phyloP scores from a whole-genome alignment of 2,113 vertebrate species.

The Rhadina sibilatrix region DNA sequence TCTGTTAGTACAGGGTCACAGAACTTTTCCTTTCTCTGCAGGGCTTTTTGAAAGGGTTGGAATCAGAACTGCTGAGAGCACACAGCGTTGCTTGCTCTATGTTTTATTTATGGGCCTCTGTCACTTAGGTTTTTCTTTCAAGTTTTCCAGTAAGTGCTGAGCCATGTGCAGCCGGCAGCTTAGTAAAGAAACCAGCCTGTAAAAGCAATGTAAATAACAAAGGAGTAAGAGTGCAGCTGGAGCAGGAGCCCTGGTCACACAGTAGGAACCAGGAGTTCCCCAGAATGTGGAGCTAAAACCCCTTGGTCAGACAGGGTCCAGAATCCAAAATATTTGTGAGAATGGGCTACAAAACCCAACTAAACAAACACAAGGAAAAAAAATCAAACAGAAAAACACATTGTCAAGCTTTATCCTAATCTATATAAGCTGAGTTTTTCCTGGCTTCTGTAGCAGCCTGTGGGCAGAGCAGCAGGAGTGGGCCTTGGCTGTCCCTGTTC shows the following conservation, averaged over 20 bases:
- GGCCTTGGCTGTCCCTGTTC: neutral
- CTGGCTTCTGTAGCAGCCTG: neutral
- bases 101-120: slow-evolving; percentile 35
- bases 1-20: neutral
- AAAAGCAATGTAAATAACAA: slow-evolving; percentile 14
- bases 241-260: neutral
- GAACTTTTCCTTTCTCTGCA: neutral
- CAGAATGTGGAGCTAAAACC: neutral
- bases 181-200: neutral
- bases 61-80: neutral
- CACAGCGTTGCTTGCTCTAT: neutral
- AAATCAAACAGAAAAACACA: neutral
- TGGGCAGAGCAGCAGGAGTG: neutral
- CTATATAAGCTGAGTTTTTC: rapidly evolving
- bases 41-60: neutral
- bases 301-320: neutral
- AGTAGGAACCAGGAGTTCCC: neutral
- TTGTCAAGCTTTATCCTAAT: neutral
- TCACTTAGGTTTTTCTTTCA: slow-evolving; percentile 28
- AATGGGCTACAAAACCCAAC: neutral
- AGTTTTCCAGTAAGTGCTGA: slow-evolving; percentile 39
- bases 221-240: neutral
- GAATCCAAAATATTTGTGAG: neutral
- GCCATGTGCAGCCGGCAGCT: neutral
- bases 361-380: neutral